phyloP scores from a whole-genome alignment of 2,888 invertebrate species.

The Ommatoiulus sabulosus region DNA sequence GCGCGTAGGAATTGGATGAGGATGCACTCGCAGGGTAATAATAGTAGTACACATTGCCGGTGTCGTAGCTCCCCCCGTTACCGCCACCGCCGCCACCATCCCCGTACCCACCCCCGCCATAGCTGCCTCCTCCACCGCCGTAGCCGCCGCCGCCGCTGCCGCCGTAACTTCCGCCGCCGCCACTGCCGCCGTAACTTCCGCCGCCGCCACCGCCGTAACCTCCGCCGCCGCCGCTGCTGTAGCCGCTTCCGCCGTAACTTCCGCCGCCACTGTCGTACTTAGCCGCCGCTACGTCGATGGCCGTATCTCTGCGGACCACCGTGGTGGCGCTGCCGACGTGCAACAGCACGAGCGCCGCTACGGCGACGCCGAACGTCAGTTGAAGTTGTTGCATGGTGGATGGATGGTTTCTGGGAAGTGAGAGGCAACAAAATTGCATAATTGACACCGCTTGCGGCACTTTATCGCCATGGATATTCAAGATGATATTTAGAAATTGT shows the following conservation, averaged over 20 bases:
- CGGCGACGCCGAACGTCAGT: background rate
- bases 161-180: conserved; percentile 38
- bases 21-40: conserved; percentile 49
- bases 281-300: background rate
- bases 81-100: conserved; percentile 60
- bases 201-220: conserved; percentile 49
- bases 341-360: background rate
- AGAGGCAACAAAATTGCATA: background rate
- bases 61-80: conserved; percentile 58
- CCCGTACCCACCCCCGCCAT: conserved; percentile 55
- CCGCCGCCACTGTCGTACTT: background rate
- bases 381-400: background rate
- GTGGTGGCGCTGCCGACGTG: conserved; percentile 18
- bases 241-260: background rate
- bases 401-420: background rate
- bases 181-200: conserved; percentile 41
- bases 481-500: too few species aligned
- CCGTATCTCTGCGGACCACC: conserved; percentile 32
- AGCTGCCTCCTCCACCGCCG: conserved; percentile 13
- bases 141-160: conserved; percentile 47
- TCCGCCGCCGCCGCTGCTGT: background rate
- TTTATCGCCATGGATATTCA: too few species aligned
- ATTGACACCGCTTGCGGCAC: background rate
- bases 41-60: conserved; percentile 54
- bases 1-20: background rate